These are phyloP conservation scores for Sipunculus nudus DNA, from an alignment of 2,888 invertebrate genomes.

Conservation along the genomic window DNA sequence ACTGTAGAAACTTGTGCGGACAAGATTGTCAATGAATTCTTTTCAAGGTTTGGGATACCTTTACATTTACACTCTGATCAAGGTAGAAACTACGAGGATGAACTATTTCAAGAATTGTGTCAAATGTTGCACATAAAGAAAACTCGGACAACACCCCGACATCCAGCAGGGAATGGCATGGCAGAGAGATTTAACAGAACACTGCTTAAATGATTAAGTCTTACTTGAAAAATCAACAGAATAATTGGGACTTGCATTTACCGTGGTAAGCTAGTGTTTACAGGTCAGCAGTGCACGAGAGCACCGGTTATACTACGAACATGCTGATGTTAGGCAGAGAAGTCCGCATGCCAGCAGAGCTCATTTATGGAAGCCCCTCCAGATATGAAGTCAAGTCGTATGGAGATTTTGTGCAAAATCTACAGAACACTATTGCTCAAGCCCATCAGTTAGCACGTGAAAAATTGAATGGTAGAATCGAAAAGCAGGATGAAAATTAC, in stretches of 20 bases:
- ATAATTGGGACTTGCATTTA: slow-evolving; percentile 35
- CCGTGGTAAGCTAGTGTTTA: slow-evolving; percentile 33
- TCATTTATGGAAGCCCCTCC: slow-evolving; percentile 16
- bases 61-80: slow-evolving; percentile 31
- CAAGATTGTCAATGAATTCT: slow-evolving; percentile 32
- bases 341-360: slow-evolving; percentile 31
- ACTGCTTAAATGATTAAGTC: slow-evolving; percentile 25
- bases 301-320: slow-evolving; percentile 33
- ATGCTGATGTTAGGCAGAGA: slow-evolving; percentile 34
- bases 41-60: slow-evolving; percentile 27
- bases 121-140: slow-evolving; percentile 31
- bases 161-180: slow-evolving; percentile 32
- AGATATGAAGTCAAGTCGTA: too few relatives aligned
- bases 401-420: too few relatives aligned
- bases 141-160: slow-evolving; percentile 26
- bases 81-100: slow-evolving; percentile 33
- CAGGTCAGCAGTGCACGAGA: slow-evolving; percentile 25
- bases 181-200: slow-evolving; percentile 30
- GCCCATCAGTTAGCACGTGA: too few relatives aligned
- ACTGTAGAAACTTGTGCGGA: slow-evolving; percentile 28
- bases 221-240: slow-evolving; percentile 33
- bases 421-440: too few relatives aligned
- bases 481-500: too few relatives aligned
- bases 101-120: slow-evolving; percentile 39
- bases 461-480: too few relatives aligned